phyloP scores from a whole-genome alignment of 2,113 vertebrate species.

The Corydoras maculifer region DNA sequence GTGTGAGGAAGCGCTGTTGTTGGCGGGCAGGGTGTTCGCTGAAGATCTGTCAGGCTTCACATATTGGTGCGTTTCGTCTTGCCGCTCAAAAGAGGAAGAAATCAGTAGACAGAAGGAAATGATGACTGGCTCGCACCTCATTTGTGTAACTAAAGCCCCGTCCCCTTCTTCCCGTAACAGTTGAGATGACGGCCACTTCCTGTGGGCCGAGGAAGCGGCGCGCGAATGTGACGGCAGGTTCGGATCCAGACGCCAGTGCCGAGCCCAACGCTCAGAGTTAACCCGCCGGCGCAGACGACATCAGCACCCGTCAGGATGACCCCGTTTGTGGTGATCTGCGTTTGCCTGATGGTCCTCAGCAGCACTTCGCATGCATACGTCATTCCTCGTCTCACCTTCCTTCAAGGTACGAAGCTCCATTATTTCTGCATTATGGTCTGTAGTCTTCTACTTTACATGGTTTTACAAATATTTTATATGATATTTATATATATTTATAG shows the following conservation, averaged over 20 bases:
- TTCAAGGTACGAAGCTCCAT: conserved; percentile 48
- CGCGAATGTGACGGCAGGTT: not conserved
- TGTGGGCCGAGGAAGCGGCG: conserved; percentile 40
- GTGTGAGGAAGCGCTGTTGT: no score
- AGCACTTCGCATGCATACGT: conserved; percentile 16
- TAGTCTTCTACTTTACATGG: not conserved
- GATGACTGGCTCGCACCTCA: not conserved
- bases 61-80: not conserved
- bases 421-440: not conserved
- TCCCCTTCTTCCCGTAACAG: conserved; percentile 14
- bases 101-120: conserved; percentile 12
- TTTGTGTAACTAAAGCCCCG: not conserved
- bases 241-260: not conserved
- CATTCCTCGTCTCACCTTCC: conserved; percentile 59
- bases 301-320: not conserved
- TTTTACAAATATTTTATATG: no score
- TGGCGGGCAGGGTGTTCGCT: no score
- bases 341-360: conserved; percentile 40
- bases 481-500: no score
- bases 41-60: no score
- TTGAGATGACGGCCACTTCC: conserved; percentile 42
- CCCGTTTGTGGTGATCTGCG: conserved; percentile 1
- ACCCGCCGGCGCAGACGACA: conserved; percentile 1
- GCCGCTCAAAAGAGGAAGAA: conserved; percentile 27
- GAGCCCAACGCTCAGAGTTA: conserved; percentile 9